A percentile compares a stretch with the other conserved stretches of the same genome.
These are phyloP conservation scores for Cotesia chilonis DNA, from an alignment of 1,140 invertebrate species.

Conservation along the genomic window DNA sequence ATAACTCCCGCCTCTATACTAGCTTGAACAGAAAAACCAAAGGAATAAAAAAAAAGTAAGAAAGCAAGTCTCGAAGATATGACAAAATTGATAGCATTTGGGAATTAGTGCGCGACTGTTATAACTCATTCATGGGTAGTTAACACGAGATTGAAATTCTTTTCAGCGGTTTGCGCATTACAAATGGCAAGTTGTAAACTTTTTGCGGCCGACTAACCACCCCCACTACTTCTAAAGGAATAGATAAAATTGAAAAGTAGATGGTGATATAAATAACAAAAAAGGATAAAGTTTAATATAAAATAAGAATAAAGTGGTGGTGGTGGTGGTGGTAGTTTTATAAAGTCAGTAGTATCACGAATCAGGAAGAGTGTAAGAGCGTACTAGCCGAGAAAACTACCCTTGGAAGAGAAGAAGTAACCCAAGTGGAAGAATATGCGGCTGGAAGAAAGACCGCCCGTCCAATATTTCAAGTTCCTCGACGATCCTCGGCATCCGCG, in stretches of 20 bases:
- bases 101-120: background rate
- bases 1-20: no score
- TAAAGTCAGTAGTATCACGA: background rate
- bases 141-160: slow-evolving; percentile 35
- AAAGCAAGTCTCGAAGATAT: no score
- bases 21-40: background rate
- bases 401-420: slow-evolving; percentile 25
- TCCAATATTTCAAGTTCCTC: slow-evolving; percentile 43
- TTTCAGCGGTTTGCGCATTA: slow-evolving; percentile 25
- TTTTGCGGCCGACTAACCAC: slow-evolving; percentile 30
- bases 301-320: slow-evolving; percentile 3
- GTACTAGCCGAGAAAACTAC: slow-evolving; percentile 6
- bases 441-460: slow-evolving; percentile 42
- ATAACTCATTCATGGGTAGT: slow-evolving; percentile 46
- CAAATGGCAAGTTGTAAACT: slow-evolving; percentile 43
- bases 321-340: background rate
- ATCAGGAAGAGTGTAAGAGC: slow-evolving; percentile 14
- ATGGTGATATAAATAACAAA: slow-evolving; percentile 14
- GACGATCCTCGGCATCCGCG: slow-evolving; percentile 32
- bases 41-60: background rate
- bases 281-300: slow-evolving; percentile 3
- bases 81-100: no score
- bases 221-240: background rate
- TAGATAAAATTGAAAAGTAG: slow-evolving; percentile 35
- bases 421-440: slow-evolving; percentile 45